Evolutionary conservation across 2,888 invertebrate genomes (phyloP).

Genomic region (Cancer borealis): DNA sequence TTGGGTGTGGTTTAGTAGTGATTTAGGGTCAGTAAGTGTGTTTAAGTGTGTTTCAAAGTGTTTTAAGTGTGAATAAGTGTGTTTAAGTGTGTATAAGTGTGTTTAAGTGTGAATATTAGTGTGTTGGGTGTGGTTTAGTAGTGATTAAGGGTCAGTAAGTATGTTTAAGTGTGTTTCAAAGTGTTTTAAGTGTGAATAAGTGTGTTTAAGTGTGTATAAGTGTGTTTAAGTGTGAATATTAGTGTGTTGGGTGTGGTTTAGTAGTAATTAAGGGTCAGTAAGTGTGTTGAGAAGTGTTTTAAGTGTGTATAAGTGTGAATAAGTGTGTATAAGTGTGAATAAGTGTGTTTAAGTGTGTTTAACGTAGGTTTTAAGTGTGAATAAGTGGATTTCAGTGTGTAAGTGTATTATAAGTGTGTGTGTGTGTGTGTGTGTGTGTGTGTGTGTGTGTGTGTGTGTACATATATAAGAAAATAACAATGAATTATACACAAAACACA

Average conservation of each 20-base stretch:
- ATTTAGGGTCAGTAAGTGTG: neutral
- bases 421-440: neutral
- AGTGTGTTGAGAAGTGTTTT: too few species aligned
- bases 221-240: too few species aligned
- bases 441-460: too few species aligned
- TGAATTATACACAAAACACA: too few species aligned
- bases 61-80: neutral
- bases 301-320: neutral
- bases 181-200: neutral
- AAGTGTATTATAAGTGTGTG: neutral
- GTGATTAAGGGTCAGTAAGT: neutral
- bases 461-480: neutral
- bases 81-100: neutral
- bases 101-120: neutral
- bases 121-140: neutral
- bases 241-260: neutral
- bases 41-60: neutral
- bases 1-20: too few species aligned
- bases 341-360: slow-evolving; percentile 57
- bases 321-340: neutral
- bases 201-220: neutral
- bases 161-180: neutral
- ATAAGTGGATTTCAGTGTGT: slow-evolving; percentile 58
- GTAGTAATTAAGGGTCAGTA: slow-evolving; percentile 78
- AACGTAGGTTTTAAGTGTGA: too few species aligned